These are phyloP conservation scores for Stylophora pistillata DNA, from an alignment of 64 coral and sea anemone species.

Conservation along the genomic window DNA sequence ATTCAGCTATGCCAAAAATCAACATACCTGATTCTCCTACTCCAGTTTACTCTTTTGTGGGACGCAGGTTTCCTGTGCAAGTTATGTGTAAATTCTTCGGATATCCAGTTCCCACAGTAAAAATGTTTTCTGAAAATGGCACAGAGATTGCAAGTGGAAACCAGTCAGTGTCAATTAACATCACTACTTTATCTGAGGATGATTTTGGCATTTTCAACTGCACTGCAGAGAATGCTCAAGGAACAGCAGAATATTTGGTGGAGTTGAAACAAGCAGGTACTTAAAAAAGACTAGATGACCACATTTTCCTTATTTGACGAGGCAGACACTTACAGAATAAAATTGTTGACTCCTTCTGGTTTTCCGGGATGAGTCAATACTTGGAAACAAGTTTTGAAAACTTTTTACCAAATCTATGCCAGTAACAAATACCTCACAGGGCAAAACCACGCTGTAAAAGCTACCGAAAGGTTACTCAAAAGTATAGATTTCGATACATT, in stretches of 20 bases:
- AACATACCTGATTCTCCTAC: neutral
- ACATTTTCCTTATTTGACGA: too few species aligned
- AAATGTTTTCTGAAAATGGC: constrained; percentile 3
- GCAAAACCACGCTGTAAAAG: too few species aligned
- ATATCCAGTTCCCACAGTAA: constrained; percentile 7
- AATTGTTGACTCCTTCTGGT: too few species aligned
- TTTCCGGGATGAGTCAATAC: too few species aligned
- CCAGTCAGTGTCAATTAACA: neutral
- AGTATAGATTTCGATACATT: too few species aligned
- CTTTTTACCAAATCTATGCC: too few species aligned
- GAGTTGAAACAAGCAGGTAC: neutral
- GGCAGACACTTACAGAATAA: too few species aligned
- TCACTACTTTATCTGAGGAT: neutral
- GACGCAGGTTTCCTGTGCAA: neutral
- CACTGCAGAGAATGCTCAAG: neutral
- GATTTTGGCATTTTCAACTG: constrained; percentile 21
- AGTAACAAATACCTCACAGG: too few species aligned
- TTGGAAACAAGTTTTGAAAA: too few species aligned
- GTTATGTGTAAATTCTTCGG: neutral
- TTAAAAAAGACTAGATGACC: neutral
- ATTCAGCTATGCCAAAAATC: constrained; percentile 7
- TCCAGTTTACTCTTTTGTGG: constrained; percentile 17
- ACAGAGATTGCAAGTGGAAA: constrained; percentile 14
- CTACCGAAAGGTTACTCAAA: too few species aligned
- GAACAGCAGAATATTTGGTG: neutral